phyloP scores from a whole-genome alignment of 2,797 vertebrate species.

The Florisuga fusca region DNA sequence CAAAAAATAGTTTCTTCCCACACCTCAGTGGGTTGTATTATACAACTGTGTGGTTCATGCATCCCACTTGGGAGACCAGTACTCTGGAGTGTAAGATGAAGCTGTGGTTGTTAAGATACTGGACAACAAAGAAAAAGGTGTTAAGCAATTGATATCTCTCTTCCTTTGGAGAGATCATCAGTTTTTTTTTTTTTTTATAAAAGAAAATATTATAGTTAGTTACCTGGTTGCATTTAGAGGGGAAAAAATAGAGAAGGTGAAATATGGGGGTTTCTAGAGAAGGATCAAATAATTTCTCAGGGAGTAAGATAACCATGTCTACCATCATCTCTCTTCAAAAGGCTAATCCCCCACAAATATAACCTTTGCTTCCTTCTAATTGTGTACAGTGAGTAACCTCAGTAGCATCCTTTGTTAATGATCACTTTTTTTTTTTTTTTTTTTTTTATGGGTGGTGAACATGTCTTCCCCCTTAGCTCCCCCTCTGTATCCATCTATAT shows the following conservation, averaged over 20 bases:
- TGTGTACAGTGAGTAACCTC: neutral
- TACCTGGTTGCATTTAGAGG: neutral
- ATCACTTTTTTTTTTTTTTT: neutral
- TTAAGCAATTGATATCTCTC: neutral
- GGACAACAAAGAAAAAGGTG: neutral
- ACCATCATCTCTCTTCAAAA: neutral
- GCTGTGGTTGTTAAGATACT: neutral
- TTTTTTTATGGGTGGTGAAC: neutral
- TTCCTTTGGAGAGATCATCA: neutral
- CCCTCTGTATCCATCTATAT: neutral
- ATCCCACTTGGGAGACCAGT: neutral
- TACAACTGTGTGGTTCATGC: neutral
- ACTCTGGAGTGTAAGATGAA: neutral
- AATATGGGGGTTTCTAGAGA: neutral
- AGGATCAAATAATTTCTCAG: neutral
- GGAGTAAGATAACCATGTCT: neutral
- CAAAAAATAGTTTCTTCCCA: neutral
- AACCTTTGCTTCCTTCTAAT: neutral
- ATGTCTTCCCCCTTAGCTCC: neutral
- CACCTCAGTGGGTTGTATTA: neutral
- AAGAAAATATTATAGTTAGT: neutral
- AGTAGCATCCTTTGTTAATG: neutral
- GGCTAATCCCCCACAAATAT: neutral
- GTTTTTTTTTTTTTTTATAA: neutral
- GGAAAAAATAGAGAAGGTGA: neutral